Evolutionary conservation across 2,113 vertebrate species (phyloP), one percentile per base, ranked within the genome.

Genomic region (Hiodon tergisus): DNA sequence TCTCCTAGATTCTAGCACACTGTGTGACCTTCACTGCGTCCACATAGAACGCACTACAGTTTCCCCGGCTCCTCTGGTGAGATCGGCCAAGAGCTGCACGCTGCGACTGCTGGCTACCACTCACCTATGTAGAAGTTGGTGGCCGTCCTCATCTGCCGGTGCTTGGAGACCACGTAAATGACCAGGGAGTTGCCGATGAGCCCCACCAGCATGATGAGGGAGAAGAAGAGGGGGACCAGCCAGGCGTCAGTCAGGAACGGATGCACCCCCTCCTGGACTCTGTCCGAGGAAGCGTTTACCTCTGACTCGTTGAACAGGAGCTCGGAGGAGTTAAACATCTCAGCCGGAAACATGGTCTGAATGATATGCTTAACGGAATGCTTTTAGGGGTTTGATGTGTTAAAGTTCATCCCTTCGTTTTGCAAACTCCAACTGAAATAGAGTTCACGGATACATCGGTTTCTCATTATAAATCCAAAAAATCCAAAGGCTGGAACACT

Each of bases 61-160:
- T 6, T 57, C 6, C 11, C 11, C 11, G 55, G 55, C 11, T 11
- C 11, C 6, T 57, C 11, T 11, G 6, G 14, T 11, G 5, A 59
- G 0, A 59, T 3, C 3, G 58, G 4, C 14, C 4, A 3, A 14
- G 9, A 14, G 14, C 9, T 59, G 58, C 17, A 6, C 7, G 60
- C 60, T 47, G 50, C 7, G 17, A 10, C 31, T 13, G 3, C 31
- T 11, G 46, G 14, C 52, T 62, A 14, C 52, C 48, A 61, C 90
- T 91, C 82, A 94, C 93, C 93, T 62, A 94, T 94, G 83, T 93
- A 94, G 83, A 94, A 94, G 88, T 94, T 93, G 51, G 93, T 94
- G 14, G 92, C 93, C 0, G 93, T 94, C 78, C 92, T 88, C 93
- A 94, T 94, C 82, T 94, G 93, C 54, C 89, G 82, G 87, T 94